Percentiles rank a stretch among this genome's conserved stretches.
These are phyloP conservation scores for Chloroceryle aenea DNA, from an alignment of 2,113 vertebrate genomes.

Conservation along the genomic window DNA sequence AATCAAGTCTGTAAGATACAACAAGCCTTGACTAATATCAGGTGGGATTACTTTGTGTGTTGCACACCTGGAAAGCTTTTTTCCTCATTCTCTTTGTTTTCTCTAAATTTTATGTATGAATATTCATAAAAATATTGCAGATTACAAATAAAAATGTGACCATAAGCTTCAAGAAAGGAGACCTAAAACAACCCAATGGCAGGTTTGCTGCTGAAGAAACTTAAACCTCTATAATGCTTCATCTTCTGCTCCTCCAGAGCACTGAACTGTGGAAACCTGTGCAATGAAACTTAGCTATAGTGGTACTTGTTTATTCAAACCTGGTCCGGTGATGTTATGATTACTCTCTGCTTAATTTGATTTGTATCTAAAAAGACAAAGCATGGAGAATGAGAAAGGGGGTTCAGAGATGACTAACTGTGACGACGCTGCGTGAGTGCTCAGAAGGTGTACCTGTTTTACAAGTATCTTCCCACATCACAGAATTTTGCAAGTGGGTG, in stretches of 20 bases:
- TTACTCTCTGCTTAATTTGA: not conserved
- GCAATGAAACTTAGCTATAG: not conserved
- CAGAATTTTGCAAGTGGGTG: not conserved
- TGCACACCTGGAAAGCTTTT: not conserved
- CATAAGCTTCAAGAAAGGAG: not conserved
- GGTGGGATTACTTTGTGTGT: not conserved
- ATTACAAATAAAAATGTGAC: not conserved
- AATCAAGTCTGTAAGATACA: not conserved
- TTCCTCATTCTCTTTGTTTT: not conserved
- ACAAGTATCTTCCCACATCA: not conserved
- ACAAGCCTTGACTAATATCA: not conserved
- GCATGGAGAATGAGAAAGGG: not conserved
- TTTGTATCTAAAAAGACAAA: not conserved
- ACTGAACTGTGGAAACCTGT: not conserved
- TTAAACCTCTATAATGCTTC: not conserved
- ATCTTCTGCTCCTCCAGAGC: not conserved
- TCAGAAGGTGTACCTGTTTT: not conserved
- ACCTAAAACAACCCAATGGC: not conserved
- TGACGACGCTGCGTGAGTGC: accelerated
- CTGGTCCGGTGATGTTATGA: not conserved
- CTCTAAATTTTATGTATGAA: not conserved
- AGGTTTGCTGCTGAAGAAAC: not conserved
- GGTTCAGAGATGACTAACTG: not conserved
- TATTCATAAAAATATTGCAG: not conserved
- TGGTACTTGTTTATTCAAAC: not conserved